Conservation (phyloP, 2,888 invertebrate genomes). For the Drosophila meridionalis region DNA sequence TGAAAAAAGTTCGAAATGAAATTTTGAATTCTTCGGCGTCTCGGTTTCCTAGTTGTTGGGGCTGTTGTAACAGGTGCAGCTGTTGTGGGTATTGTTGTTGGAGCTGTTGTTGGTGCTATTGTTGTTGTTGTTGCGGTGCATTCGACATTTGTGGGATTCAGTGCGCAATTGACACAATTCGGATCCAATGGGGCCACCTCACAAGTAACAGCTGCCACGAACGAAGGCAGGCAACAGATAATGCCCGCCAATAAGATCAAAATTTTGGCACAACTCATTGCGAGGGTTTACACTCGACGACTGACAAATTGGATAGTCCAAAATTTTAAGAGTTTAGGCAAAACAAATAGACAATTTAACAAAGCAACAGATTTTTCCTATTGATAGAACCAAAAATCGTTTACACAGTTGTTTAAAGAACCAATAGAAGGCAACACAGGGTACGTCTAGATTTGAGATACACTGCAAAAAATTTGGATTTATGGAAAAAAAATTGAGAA, state of each 20-base stretch:
- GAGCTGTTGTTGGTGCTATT: background rate
- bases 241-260: conserved; percentile 21
- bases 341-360: conserved; percentile 1
- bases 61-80: conserved; percentile 4
- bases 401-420: conserved; percentile 39
- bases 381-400: conserved; percentile 1
- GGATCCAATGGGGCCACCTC: conserved; percentile 34
- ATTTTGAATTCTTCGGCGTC: conserved; percentile 4
- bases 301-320: conserved; percentile 7
- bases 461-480: conserved; percentile 1
- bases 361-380: conserved; percentile 26
- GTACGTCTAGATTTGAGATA: background rate
- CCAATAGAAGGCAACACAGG: background rate
- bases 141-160: conserved; percentile 27
- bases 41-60: background rate
- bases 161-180: conserved; percentile 32
- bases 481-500: background rate
- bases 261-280: conserved; percentile 35
- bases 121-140: conserved; percentile 17
- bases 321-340: conserved; percentile 4
- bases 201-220: conserved; percentile 41
- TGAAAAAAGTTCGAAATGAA: background rate
- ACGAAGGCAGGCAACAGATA: conserved; percentile 14
- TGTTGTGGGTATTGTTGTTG: background rate
- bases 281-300: conserved; percentile 7